Conservation (phyloP, 2,113 vertebrate species). For the Euleptes europaea region DNA sequence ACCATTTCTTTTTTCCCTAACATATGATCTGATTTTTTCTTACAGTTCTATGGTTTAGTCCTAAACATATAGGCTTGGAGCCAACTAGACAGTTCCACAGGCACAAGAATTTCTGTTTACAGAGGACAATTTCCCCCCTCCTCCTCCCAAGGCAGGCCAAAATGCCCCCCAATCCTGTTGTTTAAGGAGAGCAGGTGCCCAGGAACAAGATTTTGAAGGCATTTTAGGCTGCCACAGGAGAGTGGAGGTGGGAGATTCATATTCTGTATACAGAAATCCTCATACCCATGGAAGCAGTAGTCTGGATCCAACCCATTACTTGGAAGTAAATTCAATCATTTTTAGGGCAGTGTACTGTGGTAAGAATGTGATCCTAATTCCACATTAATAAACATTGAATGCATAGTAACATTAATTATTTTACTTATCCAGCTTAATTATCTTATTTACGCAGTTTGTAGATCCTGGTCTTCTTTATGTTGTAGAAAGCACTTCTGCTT, state of each 20-base stretch:
- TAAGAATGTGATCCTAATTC: neutral
- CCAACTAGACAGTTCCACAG: too few species aligned
- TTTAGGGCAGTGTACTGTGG: neutral
- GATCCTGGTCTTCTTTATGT: too few species aligned
- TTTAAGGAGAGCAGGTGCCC: neutral
- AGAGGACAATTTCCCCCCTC: neutral
- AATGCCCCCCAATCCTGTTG: neutral
- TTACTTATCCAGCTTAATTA: too few species aligned
- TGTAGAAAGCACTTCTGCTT: too few species aligned
- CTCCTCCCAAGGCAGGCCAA: neutral
- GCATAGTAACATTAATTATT: too few species aligned
- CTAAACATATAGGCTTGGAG: neutral
- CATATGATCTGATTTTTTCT: conserved; percentile 4
- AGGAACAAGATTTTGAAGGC: too few species aligned
- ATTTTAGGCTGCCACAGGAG: too few species aligned
- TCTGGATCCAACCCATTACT: neutral
- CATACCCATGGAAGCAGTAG: neutral
- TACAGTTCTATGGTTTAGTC: neutral
- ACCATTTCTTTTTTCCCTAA: neutral
- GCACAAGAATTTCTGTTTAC: too few species aligned
- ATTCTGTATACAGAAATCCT: too few species aligned
- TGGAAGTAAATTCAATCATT: neutral
- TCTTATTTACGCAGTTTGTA: too few species aligned
- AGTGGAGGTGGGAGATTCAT: too few species aligned
- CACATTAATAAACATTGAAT: neutral